A percentile compares a stretch with the other conserved stretches of the same genome.
Conservation (phyloP, 2,113 vertebrate genomes). For the Pontoporia blainvillei region DNA sequence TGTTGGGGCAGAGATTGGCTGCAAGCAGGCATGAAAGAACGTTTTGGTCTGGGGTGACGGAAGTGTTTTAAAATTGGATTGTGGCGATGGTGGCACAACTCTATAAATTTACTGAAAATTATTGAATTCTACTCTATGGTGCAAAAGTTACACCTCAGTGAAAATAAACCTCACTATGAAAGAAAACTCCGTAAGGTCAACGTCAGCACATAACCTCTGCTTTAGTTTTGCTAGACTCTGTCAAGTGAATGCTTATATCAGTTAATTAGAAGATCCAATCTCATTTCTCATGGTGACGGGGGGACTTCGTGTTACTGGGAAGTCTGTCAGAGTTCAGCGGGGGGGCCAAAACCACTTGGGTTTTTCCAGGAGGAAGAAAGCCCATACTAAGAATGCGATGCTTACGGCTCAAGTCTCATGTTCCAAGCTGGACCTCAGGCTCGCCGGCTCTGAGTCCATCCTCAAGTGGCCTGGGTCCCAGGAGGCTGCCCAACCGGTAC, state of each 20-base stretch:
- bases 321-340: background rate
- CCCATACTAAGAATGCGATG: accelerated
- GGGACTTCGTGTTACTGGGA: accelerated
- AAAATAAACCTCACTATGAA: background rate
- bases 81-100: no score
- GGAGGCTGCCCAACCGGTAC: background rate
- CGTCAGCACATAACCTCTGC: no score
- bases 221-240: background rate
- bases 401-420: background rate
- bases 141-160: accelerated
- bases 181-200: background rate
- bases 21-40: accelerated
- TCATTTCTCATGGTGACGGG: accelerated
- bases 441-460: accelerated
- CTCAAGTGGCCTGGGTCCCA: background rate
- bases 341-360: background rate
- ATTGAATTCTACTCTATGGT: accelerated
- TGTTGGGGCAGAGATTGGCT: background rate
- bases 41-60: background rate
- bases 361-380: background rate
- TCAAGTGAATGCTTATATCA: accelerated
- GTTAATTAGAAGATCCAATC: no score
- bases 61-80: background rate
- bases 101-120: background rate
- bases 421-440: background rate